Base-by-base conservation (phyloP, 2,113 vertebrate genomes). In the Suncus etruscus region DNA sequence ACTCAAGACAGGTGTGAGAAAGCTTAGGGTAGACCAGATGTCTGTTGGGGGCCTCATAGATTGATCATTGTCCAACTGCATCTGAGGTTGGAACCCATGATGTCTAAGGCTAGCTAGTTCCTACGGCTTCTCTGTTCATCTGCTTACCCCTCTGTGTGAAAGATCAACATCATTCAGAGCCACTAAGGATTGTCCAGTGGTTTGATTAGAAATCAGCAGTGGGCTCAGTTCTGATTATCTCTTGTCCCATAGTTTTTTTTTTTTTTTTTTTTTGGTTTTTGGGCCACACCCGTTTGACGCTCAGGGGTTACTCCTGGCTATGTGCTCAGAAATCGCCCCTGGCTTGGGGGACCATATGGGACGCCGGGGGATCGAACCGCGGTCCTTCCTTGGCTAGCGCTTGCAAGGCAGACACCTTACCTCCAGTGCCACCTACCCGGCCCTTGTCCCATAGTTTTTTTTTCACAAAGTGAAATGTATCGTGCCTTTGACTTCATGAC, bases 1-100 rank as follows among this genome's bases (percentile, higher is more conserved):
- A 1, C 12, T 24, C 11, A 6, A 58, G 32, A 12, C 11, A 15
- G 24, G 5, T 6, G 25, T n/a, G 16, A 14, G 51, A n/a, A 69
- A 29, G 66, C 45, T 47, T 32, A 15, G 27, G 61, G 69, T 29
- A 20, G 80, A 78, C 70, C 31, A 39, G 70, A 48, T 20, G 32
- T 31, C 45, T 12, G 3, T 0, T 7, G 22, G n/a, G 32, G 12
- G 1, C 47, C 8, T 2, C 1, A 4, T 0, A 1, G 73, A 48
- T 16, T 16, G 58, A 61, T 6, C 58, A 61, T 61, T 1, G 18
- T 61, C 58, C 58, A 61, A 16, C 58, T 47, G 18, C 12, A 63
- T 29, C 8, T 18, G 24, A 80, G 68, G 39, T 11, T 4, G 16
- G 32, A 29, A 1, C 1, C 3, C 7, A 2, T 0, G 20, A 31